Percentiles rank a stretch among this genome's conserved stretches.
These are phyloP conservation scores for Papilio polytes DNA, from an alignment of 1,140 invertebrate species.

Conservation along the genomic window DNA sequence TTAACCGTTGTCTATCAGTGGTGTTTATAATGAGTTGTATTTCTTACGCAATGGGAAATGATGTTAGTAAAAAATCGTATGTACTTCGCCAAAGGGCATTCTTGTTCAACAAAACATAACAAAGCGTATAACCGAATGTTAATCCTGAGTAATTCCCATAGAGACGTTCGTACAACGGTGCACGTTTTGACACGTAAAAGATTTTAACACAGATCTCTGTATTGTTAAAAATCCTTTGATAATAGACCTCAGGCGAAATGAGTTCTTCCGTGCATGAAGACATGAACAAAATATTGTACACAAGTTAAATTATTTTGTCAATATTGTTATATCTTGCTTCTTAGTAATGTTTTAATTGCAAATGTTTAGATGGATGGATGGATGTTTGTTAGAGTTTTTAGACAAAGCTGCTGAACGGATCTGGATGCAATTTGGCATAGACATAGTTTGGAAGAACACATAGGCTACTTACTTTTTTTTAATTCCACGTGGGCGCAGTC, in stretches of 20 bases:
- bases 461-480: too few species aligned
- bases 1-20: not conserved
- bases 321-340: too few species aligned
- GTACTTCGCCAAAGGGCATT: not conserved
- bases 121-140: not conserved
- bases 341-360: too few species aligned
- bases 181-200: constrained; percentile 49
- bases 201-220: constrained; percentile 46
- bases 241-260: not conserved
- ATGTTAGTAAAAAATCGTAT: not conserved
- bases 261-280: too few species aligned
- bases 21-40: not conserved
- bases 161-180: not conserved
- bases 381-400: too few species aligned
- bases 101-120: not conserved
- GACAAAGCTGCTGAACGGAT: too few species aligned
- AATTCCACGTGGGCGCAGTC: too few species aligned
- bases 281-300: too few species aligned
- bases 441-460: too few species aligned
- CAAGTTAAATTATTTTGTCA: too few species aligned
- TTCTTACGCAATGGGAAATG: not conserved
- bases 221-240: constrained; percentile 4
- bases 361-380: too few species aligned
- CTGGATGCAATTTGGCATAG: too few species aligned
- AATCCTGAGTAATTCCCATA: not conserved